Conservation (phyloP, 2,888 invertebrate species). For the Oscheius myriophilus region DNA sequence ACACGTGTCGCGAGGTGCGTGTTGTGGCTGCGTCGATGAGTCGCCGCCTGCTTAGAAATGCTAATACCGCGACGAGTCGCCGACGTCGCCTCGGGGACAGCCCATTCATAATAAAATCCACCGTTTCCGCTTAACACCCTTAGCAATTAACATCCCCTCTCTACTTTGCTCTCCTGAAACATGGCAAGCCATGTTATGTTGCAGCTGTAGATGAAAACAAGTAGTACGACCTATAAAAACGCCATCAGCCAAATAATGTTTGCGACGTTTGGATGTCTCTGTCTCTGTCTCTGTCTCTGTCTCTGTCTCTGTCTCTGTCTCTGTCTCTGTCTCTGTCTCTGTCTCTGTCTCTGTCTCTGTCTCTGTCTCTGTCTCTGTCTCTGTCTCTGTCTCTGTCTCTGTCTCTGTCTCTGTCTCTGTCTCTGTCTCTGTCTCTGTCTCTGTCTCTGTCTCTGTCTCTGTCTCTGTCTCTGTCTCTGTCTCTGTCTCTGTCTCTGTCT, state of each 20-base stretch:
- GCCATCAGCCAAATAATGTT: too few relatives aligned
- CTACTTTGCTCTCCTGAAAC: background rate
- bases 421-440: background rate
- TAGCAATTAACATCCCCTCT: too few relatives aligned
- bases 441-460: too few relatives aligned
- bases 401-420: background rate
- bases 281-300: background rate
- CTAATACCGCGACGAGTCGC: constrained; percentile 9
- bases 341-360: background rate
- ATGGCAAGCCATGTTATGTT: background rate
- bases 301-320: background rate
- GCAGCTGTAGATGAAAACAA: too few relatives aligned
- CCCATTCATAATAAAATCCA: too few relatives aligned
- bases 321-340: background rate
- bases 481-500: too few relatives aligned
- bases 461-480: too few relatives aligned
- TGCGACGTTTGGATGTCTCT: too few relatives aligned
- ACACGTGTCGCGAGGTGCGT: too few relatives aligned
- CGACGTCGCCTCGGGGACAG: too few relatives aligned
- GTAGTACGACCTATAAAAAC: too few relatives aligned
- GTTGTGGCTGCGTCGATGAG: constrained; percentile 12
- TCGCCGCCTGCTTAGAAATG: constrained; percentile 19
- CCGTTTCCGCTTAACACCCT: too few relatives aligned
- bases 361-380: background rate
- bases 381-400: background rate